phyloP scores from a whole-genome alignment of 2,797 vertebrate species.

The Anas acuta region DNA sequence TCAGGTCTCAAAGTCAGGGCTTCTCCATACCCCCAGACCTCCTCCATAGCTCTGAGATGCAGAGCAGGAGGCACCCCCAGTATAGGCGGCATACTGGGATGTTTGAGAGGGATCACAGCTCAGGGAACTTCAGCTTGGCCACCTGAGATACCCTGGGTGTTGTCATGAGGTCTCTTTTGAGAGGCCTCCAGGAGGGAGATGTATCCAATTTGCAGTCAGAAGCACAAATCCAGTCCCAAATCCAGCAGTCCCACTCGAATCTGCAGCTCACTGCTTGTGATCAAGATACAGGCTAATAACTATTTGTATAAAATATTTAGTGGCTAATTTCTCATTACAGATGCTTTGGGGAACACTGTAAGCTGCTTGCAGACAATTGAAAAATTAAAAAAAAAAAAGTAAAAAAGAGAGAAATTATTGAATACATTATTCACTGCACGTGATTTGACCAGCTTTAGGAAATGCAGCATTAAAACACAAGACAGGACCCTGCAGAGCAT shows the following conservation, averaged over 20 bases:
- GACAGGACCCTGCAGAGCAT: not conserved
- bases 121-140: not conserved
- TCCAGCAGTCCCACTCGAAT: not conserved
- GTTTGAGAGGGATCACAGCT: not conserved
- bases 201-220: not conserved
- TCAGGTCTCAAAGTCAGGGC: not conserved
- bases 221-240: not conserved
- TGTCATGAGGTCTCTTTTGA: not conserved
- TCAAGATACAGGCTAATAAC: constrained; percentile 16
- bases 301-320: constrained; percentile 63
- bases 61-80: fast-evolving
- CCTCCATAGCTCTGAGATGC: fast-evolving
- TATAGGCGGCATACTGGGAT: not conserved
- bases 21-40: not conserved
- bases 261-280: not conserved
- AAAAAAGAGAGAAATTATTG: not conserved
- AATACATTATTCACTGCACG: not conserved
- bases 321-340: constrained; percentile 32
- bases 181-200: not conserved
- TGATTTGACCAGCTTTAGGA: not conserved
- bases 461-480: not conserved
- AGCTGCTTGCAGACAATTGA: constrained; percentile 35
- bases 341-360: not conserved
- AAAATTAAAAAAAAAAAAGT: not conserved
- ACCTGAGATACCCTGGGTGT: not conserved